These are phyloP conservation scores for Oncorhynchus masou DNA, from an alignment of 2,113 vertebrate species.

Conservation along the genomic window DNA sequence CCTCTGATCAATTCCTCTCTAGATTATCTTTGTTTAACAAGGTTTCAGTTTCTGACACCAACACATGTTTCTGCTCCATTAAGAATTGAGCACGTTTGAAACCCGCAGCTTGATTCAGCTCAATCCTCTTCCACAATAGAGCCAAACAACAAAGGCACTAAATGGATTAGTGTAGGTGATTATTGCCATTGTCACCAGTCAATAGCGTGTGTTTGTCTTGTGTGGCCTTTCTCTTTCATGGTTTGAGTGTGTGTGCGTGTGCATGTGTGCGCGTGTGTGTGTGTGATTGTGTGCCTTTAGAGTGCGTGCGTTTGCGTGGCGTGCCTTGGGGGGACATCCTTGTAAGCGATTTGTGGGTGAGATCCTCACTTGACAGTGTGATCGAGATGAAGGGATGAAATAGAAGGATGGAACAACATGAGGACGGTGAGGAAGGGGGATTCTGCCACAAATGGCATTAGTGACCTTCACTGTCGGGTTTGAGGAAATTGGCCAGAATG, in stretches of 20 bases:
- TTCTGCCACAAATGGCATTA: slow-evolving; percentile 53
- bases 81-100: slow-evolving; percentile 47
- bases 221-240: slow-evolving; percentile 1
- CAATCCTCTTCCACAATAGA: slow-evolving; percentile 46
- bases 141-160: slow-evolving; percentile 66
- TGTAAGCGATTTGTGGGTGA: slow-evolving; percentile 1
- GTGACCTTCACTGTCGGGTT: slow-evolving; percentile 41
- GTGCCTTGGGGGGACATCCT: slow-evolving; percentile 34
- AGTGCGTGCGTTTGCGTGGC: slow-evolving; percentile 13
- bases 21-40: slow-evolving; percentile 64
- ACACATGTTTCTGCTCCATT: slow-evolving; percentile 24
- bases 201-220: slow-evolving; percentile 50
- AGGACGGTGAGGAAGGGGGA: slow-evolving; percentile 4
- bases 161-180: slow-evolving; percentile 73
- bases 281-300: background rate
- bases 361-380: slow-evolving; percentile 19
- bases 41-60: slow-evolving; percentile 48
- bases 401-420: slow-evolving; percentile 7
- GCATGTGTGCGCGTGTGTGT: background rate
- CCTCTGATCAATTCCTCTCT: slow-evolving; percentile 38
- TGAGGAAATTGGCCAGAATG: slow-evolving; percentile 60
- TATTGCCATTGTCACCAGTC: slow-evolving; percentile 65
- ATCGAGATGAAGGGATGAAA: slow-evolving; percentile 22
- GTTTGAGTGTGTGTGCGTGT: background rate
- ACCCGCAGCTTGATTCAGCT: slow-evolving; percentile 50